These are phyloP conservation scores for Cnemophilus loriae DNA, from an alignment of 2,113 vertebrate genomes.

Conservation along the genomic window DNA sequence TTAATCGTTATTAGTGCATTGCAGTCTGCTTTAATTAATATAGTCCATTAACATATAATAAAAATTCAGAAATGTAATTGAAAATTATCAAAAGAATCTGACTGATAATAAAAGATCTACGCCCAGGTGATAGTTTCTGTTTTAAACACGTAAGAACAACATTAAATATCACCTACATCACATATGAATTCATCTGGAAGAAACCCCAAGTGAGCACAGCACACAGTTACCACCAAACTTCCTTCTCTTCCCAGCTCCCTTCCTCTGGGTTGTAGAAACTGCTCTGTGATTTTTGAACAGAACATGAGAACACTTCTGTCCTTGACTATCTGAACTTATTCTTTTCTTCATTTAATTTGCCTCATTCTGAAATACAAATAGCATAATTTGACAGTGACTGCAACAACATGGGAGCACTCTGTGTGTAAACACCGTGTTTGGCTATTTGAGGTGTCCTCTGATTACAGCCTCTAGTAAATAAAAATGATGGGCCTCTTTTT, in stretches of 20 bases:
- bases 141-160: background rate
- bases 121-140: background rate
- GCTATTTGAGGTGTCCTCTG: background rate
- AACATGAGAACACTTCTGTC: background rate
- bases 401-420: background rate
- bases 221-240: background rate
- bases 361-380: background rate
- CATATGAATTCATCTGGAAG: background rate
- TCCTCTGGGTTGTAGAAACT: background rate
- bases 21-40: slow-evolving; percentile 54
- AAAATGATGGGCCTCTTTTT: background rate
- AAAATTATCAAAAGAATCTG: slow-evolving; percentile 28
- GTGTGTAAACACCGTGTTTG: background rate
- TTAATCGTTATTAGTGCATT: slow-evolving; percentile 22
- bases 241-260: background rate
- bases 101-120: background rate
- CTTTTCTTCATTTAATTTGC: background rate
- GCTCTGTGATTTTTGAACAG: background rate
- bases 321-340: background rate
- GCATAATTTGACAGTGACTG: background rate
- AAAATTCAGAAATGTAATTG: slow-evolving; percentile 33
- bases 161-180: background rate
- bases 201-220: background rate
- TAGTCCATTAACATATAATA: slow-evolving; percentile 19
- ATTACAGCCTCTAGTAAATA: background rate